Evolutionary conservation across 2,113 vertebrate species (phyloP).

Genomic region (Hippocampus zosterae): DNA sequence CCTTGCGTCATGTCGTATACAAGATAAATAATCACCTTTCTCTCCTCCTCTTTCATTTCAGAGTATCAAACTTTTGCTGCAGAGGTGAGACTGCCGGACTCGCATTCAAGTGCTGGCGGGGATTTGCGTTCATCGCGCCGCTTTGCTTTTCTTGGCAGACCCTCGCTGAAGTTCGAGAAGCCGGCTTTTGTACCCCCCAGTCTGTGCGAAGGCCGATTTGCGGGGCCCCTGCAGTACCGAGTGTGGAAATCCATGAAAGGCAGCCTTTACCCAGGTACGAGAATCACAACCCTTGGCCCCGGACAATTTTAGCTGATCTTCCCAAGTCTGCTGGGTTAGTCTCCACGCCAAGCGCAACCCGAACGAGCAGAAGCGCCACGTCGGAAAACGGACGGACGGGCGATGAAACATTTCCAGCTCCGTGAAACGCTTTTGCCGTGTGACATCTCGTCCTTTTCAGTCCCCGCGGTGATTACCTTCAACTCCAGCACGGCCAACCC

Average conservation of each 20-base stretch:
- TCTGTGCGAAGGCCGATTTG: constrained; percentile 75
- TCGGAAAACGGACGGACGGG: too few species aligned
- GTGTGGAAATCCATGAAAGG: constrained; percentile 78
- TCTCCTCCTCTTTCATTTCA: constrained; percentile 42
- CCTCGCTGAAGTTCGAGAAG: constrained; percentile 74
- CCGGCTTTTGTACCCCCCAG: constrained; percentile 64
- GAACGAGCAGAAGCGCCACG: too few species aligned
- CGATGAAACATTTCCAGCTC: too few species aligned
- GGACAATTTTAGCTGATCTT: background rate
- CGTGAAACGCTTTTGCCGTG: background rate
- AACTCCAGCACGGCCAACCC: constrained; percentile 78
- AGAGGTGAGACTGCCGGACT: constrained; percentile 72
- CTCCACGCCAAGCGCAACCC: too few species aligned
- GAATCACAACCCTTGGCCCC: background rate
- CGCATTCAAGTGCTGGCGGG: background rate
- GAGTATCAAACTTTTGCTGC: constrained; percentile 73
- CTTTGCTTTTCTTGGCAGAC: constrained; percentile 52
- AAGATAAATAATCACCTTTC: constrained; percentile 52
- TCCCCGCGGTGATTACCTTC: constrained; percentile 73
- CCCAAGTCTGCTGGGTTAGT: too few species aligned
- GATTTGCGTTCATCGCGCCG: constrained; percentile 6
- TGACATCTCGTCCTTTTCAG: constrained; percentile 32
- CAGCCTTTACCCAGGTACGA: constrained; percentile 75
- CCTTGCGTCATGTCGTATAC: constrained; percentile 29
- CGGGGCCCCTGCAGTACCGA: constrained; percentile 75